phyloP scores from a whole-genome alignment of 2,113 vertebrate genomes.

The Leptodactylus fuscus region DNA sequence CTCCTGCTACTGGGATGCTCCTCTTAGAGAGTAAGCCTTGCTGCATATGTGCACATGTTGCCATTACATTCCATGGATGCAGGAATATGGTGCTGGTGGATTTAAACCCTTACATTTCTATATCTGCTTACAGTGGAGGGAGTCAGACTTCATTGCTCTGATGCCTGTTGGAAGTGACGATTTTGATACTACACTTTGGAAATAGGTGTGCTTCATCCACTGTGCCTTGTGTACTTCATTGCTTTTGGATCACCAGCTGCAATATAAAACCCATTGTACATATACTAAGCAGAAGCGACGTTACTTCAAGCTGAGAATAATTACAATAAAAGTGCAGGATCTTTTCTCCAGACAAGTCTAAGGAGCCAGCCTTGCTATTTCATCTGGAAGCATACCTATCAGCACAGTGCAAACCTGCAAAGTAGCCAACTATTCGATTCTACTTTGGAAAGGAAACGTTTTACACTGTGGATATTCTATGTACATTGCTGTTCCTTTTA shows the following conservation, averaged over 20 bases:
- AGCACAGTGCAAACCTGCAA: conserved; percentile 48
- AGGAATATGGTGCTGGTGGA: conserved; percentile 53
- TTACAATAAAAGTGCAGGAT: conserved; percentile 49
- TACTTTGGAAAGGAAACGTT: not conserved
- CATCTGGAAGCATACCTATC: conserved; percentile 67
- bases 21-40: conserved; percentile 1
- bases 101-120: conserved; percentile 21
- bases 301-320: conserved; percentile 49
- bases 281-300: conserved; percentile 66
- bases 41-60: conserved; percentile 31
- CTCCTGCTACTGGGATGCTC: conserved; percentile 39
- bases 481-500: conserved; percentile 58
- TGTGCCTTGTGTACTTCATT: conserved; percentile 44
- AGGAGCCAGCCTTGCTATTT: conserved; percentile 63
- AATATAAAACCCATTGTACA: conserved; percentile 9
- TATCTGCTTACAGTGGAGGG: not conserved
- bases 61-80: not conserved
- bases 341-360: conserved; percentile 64
- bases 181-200: conserved; percentile 32
- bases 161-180: conserved; percentile 39
- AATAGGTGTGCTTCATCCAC: conserved; percentile 39
- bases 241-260: conserved; percentile 19
- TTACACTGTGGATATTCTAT: not conserved
- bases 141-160: conserved; percentile 31
- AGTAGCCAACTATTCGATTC: conserved; percentile 59